Percentiles rank a stretch among this genome's conserved stretches.
Evolutionary conservation across 2,113 vertebrate genomes (phyloP).

Genomic region (Bos indicus): DNA sequence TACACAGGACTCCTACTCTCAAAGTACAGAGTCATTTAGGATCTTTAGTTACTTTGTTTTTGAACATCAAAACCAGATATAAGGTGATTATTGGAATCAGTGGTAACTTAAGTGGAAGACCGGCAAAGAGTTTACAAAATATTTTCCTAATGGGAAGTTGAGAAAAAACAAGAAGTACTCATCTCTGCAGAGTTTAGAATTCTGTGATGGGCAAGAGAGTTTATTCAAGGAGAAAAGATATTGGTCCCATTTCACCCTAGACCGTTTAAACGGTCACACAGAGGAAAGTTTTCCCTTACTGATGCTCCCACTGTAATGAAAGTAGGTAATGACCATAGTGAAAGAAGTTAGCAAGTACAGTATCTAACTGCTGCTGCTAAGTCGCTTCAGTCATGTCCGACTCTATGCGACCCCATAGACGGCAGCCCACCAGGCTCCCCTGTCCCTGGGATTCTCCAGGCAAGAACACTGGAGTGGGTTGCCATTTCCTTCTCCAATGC

Average conservation of each 20-base stretch:
- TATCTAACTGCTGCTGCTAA: neutral
- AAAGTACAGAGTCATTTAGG: neutral
- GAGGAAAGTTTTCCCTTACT: neutral
- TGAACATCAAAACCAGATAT: neutral
- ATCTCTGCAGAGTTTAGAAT: neutral
- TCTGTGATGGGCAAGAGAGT: neutral
- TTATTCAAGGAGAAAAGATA: neutral
- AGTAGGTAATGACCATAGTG: neutral
- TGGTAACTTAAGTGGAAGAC: neutral
- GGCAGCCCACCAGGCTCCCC: too few species aligned
- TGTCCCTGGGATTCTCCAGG: too few species aligned
- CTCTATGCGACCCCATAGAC: too few species aligned
- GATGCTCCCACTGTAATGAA: neutral
- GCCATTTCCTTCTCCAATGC: too few species aligned
- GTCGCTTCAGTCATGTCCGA: too few species aligned
- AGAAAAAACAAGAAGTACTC: neutral
- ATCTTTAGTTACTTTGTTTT: neutral
- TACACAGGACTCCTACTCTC: neutral
- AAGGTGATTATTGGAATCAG: neutral
- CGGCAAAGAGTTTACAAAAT: neutral
- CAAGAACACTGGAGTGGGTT: too few species aligned
- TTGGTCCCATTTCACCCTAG: neutral
- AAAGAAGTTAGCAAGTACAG: neutral
- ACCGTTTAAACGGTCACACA: neutral
- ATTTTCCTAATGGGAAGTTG: neutral